phyloP scores from a whole-genome alignment of 2,797 vertebrate genomes.

The Fistularia tabacaria region DNA sequence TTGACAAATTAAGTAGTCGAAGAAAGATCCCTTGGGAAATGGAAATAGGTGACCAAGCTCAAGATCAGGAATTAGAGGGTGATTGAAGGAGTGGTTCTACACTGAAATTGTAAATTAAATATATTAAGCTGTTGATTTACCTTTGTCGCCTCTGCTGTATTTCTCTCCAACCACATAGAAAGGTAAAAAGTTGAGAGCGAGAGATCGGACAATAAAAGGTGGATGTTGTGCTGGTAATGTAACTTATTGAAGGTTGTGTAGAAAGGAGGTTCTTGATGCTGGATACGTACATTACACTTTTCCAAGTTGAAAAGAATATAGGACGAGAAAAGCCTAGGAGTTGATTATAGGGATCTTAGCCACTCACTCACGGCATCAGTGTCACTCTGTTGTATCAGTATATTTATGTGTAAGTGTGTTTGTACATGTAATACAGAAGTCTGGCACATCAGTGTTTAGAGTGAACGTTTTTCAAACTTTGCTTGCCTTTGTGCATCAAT shows the following conservation, averaged over 20 bases:
- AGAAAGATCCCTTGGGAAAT: slow-evolving; percentile 23
- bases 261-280: slow-evolving; percentile 36
- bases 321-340: slow-evolving; percentile 34
- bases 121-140: too few species aligned
- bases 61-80: slow-evolving; percentile 9
- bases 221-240: slow-evolving; percentile 54
- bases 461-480: too few species aligned
- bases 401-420: slow-evolving; percentile 33
- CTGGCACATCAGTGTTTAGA: slow-evolving; percentile 69
- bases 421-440: slow-evolving; percentile 31
- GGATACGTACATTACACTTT: not conserved
- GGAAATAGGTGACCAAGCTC: slow-evolving; percentile 23
- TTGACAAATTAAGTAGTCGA: slow-evolving; percentile 39
- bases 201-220: too few species aligned
- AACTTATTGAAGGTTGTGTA: slow-evolving; percentile 33
- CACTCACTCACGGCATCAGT: slow-evolving; percentile 37
- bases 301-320: too few species aligned
- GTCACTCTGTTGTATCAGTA: slow-evolving; percentile 41
- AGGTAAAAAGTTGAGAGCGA: slow-evolving; percentile 2
- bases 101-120: not conserved
- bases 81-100: not conserved
- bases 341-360: slow-evolving; percentile 45
- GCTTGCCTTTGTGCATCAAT: slow-evolving; percentile 70
- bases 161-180: slow-evolving; percentile 15
- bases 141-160: slow-evolving; percentile 6